Conservation (phyloP, 2,797 vertebrate species). For the Xiphorhynchus erythropygius region DNA sequence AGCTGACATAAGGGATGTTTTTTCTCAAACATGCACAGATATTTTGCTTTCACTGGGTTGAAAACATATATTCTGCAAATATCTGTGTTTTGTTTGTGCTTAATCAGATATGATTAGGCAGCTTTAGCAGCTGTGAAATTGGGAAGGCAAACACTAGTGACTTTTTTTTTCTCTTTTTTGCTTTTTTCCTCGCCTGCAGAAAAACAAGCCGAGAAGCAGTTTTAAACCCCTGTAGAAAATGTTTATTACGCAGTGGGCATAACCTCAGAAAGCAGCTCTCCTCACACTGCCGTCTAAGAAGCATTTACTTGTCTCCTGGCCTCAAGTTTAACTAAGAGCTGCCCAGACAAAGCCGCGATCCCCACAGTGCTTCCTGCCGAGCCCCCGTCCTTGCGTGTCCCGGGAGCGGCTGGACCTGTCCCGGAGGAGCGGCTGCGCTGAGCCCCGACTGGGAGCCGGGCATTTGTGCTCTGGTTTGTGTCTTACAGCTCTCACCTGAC, state of each 20-base stretch:
- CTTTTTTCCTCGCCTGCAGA: not conserved
- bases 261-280: not conserved
- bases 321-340: not conserved
- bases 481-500: not conserved
- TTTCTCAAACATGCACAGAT: not conserved
- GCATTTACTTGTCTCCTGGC: accelerated
- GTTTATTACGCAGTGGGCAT: accelerated
- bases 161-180: not conserved
- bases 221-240: not conserved
- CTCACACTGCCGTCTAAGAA: accelerated
- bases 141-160: not conserved
- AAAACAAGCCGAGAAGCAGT: not conserved
- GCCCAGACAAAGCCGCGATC: not conserved
- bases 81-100: not conserved
- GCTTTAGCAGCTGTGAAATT: not conserved
- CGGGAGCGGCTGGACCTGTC: accelerated
- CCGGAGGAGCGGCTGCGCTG: accelerated
- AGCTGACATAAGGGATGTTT: not conserved
- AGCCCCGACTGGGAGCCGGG: not conserved
- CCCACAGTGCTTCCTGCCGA: accelerated
- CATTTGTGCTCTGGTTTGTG: accelerated
- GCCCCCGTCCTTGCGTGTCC: not conserved
- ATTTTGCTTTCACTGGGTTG: not conserved
- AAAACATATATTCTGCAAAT: not conserved
- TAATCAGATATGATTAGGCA: not conserved